Conservation (phyloP, 2,797 vertebrate species). For the Acanthurus tractus region DNA sequence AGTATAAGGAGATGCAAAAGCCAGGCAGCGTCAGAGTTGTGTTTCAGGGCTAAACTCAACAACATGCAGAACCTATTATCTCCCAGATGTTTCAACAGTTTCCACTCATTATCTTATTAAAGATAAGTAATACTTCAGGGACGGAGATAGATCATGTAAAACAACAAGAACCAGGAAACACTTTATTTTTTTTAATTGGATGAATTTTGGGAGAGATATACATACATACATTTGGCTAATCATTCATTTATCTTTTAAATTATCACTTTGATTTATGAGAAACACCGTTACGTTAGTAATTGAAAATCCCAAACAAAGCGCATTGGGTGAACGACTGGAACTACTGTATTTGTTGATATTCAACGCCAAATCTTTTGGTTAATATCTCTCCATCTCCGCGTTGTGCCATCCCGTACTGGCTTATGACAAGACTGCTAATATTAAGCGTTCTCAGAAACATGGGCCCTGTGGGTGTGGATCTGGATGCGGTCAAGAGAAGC, state of each 20-base stretch:
- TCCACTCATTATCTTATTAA: too few species aligned
- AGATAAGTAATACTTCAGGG: too few species aligned
- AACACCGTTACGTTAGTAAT: background rate
- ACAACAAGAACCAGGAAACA: background rate
- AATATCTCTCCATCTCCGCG: background rate
- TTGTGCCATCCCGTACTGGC: too few species aligned
- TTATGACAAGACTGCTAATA: too few species aligned
- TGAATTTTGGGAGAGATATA: background rate
- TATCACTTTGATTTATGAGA: background rate
- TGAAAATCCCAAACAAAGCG: background rate
- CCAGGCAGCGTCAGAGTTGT: too few species aligned
- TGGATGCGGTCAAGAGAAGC: too few species aligned
- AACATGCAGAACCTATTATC: too few species aligned
- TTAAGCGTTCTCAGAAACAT: too few species aligned
- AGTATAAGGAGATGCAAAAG: too few species aligned
- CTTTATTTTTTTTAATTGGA: background rate
- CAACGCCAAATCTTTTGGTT: background rate
- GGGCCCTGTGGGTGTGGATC: background rate
- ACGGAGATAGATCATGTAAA: background rate
- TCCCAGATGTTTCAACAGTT: too few species aligned
- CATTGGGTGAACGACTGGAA: rapidly evolving
- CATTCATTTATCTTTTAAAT: background rate
- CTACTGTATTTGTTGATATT: background rate
- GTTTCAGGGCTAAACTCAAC: too few species aligned
- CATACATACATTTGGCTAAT: background rate